Evolutionary conservation across 2,888 invertebrate genomes (phyloP).

Genomic region (Dicranocentrus wangi): DNA sequence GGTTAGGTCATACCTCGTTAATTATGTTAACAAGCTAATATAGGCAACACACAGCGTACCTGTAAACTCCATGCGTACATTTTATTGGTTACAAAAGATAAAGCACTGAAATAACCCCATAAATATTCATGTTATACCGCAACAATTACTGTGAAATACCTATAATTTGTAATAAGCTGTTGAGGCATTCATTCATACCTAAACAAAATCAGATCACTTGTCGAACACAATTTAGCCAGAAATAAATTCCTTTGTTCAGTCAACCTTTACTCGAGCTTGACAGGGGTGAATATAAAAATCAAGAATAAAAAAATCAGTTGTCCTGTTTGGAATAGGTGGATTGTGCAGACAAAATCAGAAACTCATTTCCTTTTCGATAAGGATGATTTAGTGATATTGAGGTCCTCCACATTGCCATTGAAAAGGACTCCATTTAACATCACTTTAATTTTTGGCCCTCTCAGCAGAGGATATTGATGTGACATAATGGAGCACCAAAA

Average conservation of each 20-base stretch:
- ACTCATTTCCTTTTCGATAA: slow-evolving; percentile 22
- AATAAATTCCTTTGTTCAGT: too few species aligned
- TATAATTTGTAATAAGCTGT: neutral
- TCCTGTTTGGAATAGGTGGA: too few species aligned
- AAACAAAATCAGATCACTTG: neutral
- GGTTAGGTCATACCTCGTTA: slow-evolving; percentile 51
- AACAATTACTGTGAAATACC: slow-evolving; percentile 7
- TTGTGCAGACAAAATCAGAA: neutral
- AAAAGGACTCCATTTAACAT: slow-evolving; percentile 20
- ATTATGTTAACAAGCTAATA: slow-evolving; percentile 53
- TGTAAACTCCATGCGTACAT: too few species aligned
- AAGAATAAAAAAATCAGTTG: neutral
- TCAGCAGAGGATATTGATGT: too few species aligned
- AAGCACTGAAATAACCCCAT: too few species aligned
- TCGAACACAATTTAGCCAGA: too few species aligned
- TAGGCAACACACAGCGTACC: too few species aligned
- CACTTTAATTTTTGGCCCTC: too few species aligned
- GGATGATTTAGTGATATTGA: slow-evolving; percentile 55
- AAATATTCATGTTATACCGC: neutral
- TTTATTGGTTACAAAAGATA: too few species aligned
- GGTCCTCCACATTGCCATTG: slow-evolving; percentile 59
- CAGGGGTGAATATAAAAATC: too few species aligned
- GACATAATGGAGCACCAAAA: too few species aligned
- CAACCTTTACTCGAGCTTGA: too few species aligned
- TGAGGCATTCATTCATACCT: neutral